phyloP scores from a whole-genome alignment of 2,888 invertebrate genomes.

The Dioctria rufipes region DNA sequence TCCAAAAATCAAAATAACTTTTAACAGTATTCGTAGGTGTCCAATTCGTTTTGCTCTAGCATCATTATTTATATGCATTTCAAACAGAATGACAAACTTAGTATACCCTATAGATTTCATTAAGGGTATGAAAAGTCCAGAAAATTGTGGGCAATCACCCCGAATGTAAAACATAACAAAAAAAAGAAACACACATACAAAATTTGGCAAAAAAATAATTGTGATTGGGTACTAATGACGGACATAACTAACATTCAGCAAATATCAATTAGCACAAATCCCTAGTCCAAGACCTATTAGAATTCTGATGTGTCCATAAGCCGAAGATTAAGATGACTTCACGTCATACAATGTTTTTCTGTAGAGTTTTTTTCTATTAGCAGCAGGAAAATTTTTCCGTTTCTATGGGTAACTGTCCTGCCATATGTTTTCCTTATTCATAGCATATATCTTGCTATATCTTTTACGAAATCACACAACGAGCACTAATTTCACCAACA shows the following conservation, averaged over 20 bases:
- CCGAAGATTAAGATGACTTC: slow-evolving; percentile 32
- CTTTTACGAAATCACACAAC: slow-evolving; percentile 29
- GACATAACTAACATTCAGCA: neutral
- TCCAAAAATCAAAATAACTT: too few species aligned
- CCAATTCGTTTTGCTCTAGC: too few species aligned
- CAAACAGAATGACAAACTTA: too few species aligned
- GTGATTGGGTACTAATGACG: slow-evolving; percentile 38
- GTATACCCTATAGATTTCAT: too few species aligned
- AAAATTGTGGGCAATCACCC: too few species aligned
- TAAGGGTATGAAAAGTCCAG: too few species aligned
- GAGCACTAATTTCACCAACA: slow-evolving; percentile 26
- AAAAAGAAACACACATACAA: neutral
- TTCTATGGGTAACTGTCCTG: neutral
- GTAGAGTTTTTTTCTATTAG: neutral
- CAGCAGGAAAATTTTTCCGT: too few species aligned
- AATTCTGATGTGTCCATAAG: slow-evolving; percentile 21
- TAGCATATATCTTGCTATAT: neutral
- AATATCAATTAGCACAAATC: slow-evolving; percentile 37
- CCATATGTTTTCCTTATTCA: slow-evolving; percentile 37
- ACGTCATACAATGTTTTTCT: slow-evolving; percentile 15
- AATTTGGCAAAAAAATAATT: slow-evolving; percentile 16
- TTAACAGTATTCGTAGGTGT: too few species aligned
- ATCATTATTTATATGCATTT: too few species aligned
- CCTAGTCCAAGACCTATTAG: neutral
- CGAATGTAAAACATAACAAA: too few species aligned